phyloP scores from a whole-genome alignment of 2,888 invertebrate genomes.

The Cylindroiulus punctatus region DNA sequence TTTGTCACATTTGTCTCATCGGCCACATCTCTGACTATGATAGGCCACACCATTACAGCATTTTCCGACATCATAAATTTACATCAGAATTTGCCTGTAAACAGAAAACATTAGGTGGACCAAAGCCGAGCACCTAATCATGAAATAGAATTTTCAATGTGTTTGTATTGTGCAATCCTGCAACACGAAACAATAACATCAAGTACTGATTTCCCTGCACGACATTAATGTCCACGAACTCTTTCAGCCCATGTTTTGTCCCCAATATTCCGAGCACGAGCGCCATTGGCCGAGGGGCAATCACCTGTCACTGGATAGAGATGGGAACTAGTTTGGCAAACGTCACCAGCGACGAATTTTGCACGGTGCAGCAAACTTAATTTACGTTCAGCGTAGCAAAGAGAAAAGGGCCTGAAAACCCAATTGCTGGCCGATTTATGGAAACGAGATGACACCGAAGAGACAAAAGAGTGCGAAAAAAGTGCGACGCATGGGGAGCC shows the following conservation, averaged over 20 bases:
- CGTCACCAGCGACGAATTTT: neutral
- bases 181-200: too few relatives aligned
- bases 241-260: neutral
- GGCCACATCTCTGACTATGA: too few relatives aligned
- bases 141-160: too few relatives aligned
- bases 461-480: constrained; percentile 50
- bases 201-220: too few relatives aligned
- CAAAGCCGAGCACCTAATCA: too few relatives aligned
- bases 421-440: constrained; percentile 39
- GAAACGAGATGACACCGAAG: constrained; percentile 41
- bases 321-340: constrained; percentile 15
- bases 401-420: constrained; percentile 2
- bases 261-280: neutral
- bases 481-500: constrained; percentile 28
- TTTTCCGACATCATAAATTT: too few relatives aligned
- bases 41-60: too few relatives aligned
- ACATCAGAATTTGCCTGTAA: too few relatives aligned
- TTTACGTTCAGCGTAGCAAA: neutral
- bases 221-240: neutral
- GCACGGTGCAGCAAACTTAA: constrained; percentile 40
- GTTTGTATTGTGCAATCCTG: too few relatives aligned
- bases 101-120: too few relatives aligned
- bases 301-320: neutral
- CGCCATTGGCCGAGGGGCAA: neutral
- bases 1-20: too few relatives aligned